A percentile compares a stretch with the other conserved stretches of the same genome.
phyloP scores from a whole-genome alignment of 1,140 invertebrate genomes.

The Orchestia grillus region DNA sequence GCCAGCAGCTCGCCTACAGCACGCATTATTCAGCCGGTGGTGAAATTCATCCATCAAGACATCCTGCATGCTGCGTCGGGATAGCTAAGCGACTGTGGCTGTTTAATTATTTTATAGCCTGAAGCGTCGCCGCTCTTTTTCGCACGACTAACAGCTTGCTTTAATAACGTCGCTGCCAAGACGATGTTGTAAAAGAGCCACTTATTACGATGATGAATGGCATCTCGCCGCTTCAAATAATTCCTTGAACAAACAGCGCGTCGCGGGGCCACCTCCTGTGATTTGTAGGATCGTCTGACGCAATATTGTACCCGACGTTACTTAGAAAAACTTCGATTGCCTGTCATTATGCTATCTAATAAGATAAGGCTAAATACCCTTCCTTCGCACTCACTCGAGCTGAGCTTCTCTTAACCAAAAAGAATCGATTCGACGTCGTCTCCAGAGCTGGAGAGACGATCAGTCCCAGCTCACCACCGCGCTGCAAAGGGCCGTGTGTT shows the following conservation, averaged over 20 bases:
- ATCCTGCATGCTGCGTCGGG: not conserved
- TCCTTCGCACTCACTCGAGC: not conserved
- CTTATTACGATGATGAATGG: slow-evolving; percentile 20
- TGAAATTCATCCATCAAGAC: slow-evolving; percentile 1
- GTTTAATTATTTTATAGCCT: not conserved
- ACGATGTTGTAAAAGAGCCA: not conserved
- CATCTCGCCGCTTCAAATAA: slow-evolving; percentile 3
- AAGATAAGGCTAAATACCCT: slow-evolving; percentile 32
- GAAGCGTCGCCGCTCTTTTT: not conserved
- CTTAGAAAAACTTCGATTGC: slow-evolving; percentile 33
- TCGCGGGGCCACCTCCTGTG: not conserved
- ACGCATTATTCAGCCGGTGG: not conserved
- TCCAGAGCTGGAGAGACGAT: not conserved
- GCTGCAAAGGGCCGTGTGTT: not conserved
- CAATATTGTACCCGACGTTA: not conserved
- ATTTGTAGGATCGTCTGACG: not conserved
- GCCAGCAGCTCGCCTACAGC: not conserved
- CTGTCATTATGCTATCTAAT: slow-evolving; percentile 47
- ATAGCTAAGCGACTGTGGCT: not conserved
- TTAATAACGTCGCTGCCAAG: not conserved
- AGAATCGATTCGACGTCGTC: not conserved
- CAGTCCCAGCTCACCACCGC: not conserved
- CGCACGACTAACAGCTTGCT: not conserved
- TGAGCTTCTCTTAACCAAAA: not conserved
- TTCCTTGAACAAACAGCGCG: not conserved